phyloP scores from a whole-genome alignment of 2,113 vertebrate genomes.

The Colaptes auratus region DNA sequence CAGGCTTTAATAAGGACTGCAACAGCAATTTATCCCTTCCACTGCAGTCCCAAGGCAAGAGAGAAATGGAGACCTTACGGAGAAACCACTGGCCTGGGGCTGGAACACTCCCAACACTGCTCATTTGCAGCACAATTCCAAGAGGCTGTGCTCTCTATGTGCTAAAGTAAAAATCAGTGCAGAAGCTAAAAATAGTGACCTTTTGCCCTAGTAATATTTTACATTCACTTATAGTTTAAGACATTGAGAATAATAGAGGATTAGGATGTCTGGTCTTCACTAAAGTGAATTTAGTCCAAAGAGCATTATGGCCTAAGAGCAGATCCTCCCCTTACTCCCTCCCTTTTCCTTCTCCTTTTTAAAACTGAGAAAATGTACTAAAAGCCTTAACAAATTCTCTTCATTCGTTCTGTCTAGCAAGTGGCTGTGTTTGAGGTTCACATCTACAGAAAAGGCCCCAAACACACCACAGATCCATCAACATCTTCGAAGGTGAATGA shows the following conservation, averaged over 20 bases:
- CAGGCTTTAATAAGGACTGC: not conserved
- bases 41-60: not conserved
- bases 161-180: not conserved
- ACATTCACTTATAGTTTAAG: not conserved
- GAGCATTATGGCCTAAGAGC: not conserved
- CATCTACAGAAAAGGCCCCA: not conserved
- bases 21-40: not conserved
- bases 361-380: not conserved
- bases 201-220: not conserved
- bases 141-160: not conserved
- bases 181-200: not conserved
- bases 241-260: not conserved
- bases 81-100: not conserved
- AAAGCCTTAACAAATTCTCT: not conserved
- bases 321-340: not conserved
- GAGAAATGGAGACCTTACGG: not conserved
- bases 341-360: not conserved
- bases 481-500: conserved; percentile 44
- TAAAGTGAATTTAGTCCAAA: not conserved
- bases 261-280: not conserved
- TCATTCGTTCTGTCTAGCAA: not conserved
- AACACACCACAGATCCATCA: conserved; percentile 10
- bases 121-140: not conserved
- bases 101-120: not conserved
- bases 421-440: conserved; percentile 19